Evolutionary conservation across 92 coral and sea anemone genomes (phyloP).

Genomic region (Zoanthus solanderi): DNA sequence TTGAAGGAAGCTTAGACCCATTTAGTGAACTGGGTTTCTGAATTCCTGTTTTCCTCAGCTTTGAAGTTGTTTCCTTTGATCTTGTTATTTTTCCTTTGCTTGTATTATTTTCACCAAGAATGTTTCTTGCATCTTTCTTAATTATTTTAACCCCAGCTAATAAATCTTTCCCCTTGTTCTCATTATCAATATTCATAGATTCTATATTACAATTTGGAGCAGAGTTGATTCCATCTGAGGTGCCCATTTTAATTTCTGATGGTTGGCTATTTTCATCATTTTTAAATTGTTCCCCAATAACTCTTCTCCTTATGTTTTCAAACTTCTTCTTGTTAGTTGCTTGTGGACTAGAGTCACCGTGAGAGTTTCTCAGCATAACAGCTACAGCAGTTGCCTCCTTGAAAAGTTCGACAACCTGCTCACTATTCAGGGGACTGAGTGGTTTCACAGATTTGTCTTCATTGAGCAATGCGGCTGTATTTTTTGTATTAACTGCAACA

Average conservation of each 20-base stretch:
- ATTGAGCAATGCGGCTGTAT: conserved; percentile 52
- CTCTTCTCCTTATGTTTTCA: conserved; percentile 38
- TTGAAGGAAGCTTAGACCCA: conserved; percentile 63
- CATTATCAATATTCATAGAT: neutral
- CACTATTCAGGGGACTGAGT: conserved; percentile 87
- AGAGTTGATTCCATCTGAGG: neutral
- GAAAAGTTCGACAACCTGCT: conserved; percentile 93
- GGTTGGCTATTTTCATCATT: conserved; percentile 34
- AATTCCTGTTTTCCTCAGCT: neutral
- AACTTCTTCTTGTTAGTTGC: neutral
- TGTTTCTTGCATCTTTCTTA: neutral
- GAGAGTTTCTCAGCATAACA: conserved; percentile 64
- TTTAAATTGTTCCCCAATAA: neutral
- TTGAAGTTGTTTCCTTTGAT: neutral
- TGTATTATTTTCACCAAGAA: conserved; percentile 24
- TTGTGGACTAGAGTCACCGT: neutral
- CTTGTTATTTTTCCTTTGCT: neutral
- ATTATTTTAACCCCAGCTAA: neutral
- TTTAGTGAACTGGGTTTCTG: conserved; percentile 39
- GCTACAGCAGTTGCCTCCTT: conserved; percentile 96
- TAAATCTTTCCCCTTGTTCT: neutral
- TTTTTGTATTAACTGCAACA: conserved; percentile 68
- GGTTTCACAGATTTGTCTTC: conserved; percentile 63
- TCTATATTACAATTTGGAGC: neutral
- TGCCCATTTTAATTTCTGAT: neutral